A percentile compares a stretch with the other conserved stretches of the same genome.
phyloP scores from a whole-genome alignment of 2,888 invertebrate genomes.

The Dicycla oo region DNA sequence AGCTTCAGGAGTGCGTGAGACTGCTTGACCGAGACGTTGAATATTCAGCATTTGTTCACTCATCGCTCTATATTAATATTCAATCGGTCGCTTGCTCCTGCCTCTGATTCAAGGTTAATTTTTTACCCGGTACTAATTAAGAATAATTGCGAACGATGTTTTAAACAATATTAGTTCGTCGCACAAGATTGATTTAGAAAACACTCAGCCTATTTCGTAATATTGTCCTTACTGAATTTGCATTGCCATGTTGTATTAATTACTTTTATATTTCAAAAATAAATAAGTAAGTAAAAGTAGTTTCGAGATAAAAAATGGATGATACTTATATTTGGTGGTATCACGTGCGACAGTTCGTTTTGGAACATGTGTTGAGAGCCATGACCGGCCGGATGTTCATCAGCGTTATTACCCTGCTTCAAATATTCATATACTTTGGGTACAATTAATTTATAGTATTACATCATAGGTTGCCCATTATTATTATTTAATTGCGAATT shows the following conservation, averaged over 20 bases:
- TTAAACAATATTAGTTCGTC: conserved; percentile 63
- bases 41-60: conserved; percentile 84
- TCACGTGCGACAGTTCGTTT: conserved; percentile 41
- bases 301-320: conserved; percentile 2
- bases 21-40: conserved; percentile 84
- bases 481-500: conserved; percentile 3
- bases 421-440: conserved; percentile 35
- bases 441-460: conserved; percentile 23
- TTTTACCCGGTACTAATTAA: conserved; percentile 78
- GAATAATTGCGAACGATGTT: conserved; percentile 72
- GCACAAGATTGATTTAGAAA: conserved; percentile 59
- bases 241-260: not conserved
- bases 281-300: conserved; percentile 7
- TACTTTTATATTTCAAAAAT: not conserved
- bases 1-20: conserved; percentile 74
- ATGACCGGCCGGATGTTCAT: conserved; percentile 61
- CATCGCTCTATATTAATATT: conserved; percentile 82
- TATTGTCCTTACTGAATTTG: conserved; percentile 8
- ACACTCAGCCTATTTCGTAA: conserved; percentile 33
- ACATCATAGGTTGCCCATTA: conserved; percentile 25
- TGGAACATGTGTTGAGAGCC: conserved; percentile 40
- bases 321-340: conserved; percentile 49
- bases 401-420: conserved; percentile 48
- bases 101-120: conserved; percentile 84
- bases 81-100: conserved; percentile 83